These are phyloP conservation scores for Streblospio benedicti DNA, from an alignment of 1,140 invertebrate genomes.

Conservation along the genomic window DNA sequence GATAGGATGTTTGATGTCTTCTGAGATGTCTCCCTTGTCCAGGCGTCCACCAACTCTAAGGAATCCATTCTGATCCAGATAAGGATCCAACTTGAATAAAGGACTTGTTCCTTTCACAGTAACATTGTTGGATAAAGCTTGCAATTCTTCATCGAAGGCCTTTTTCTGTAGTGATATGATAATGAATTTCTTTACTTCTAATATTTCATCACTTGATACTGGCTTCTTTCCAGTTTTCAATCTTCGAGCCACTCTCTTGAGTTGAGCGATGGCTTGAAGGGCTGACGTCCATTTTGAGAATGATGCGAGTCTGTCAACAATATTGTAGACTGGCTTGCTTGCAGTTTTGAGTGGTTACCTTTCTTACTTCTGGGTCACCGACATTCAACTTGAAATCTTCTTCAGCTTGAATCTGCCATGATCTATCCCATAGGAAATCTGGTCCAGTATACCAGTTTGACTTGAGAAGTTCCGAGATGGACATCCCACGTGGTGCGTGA, in stretches of 20 bases:
- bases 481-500: conserved; percentile 5
- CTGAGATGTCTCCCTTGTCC: not conserved
- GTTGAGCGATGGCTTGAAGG: no score
- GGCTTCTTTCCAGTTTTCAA: no score
- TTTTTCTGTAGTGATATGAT: conserved; percentile 5
- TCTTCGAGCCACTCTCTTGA: no score
- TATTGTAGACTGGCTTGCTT: no score
- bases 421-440: conserved; percentile 17
- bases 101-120: conserved; percentile 1
- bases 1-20: conserved; percentile 18
- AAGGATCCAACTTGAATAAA: conserved; percentile 17
- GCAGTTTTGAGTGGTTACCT: no score
- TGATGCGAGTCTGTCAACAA: no score
- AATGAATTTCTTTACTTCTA: no score
- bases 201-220: no score
- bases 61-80: conserved; percentile 20
- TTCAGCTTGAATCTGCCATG: not conserved
- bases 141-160: conserved; percentile 12
- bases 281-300: no score
- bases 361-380: conserved; percentile 8
- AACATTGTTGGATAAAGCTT: conserved; percentile 1
- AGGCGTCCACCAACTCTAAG: conserved; percentile 24
- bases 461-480: not conserved
- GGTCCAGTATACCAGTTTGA: conserved; percentile 7
- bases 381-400: not conserved